A percentile compares a stretch with the other conserved stretches of the same genome.
These are phyloP conservation scores for Ibycter americanus DNA, from an alignment of 2,797 vertebrate genomes.

Conservation along the genomic window DNA sequence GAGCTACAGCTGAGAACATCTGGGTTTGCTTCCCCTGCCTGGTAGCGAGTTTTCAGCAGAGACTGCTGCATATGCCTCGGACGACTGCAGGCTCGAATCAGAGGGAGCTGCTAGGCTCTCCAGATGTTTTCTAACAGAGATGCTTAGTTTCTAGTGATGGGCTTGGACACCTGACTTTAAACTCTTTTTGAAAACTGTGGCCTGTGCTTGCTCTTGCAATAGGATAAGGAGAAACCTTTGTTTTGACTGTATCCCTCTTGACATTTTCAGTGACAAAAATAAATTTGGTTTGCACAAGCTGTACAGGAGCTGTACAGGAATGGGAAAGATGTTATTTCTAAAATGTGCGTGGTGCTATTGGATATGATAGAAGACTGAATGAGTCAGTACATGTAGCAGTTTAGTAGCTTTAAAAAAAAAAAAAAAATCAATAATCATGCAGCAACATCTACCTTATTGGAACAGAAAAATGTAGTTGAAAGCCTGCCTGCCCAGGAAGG, in stretches of 20 bases:
- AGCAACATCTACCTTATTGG: neutral
- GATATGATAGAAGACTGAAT: slow-evolving; percentile 68
- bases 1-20: neutral
- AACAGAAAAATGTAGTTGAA: neutral
- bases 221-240: neutral
- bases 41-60: rapidly evolving
- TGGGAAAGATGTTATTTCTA: slow-evolving; percentile 53
- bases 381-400: slow-evolving; percentile 60
- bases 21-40: neutral
- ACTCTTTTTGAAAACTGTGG: neutral
- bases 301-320: slow-evolving; percentile 66
- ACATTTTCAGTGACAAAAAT: slow-evolving; percentile 69
- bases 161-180: neutral
- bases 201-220: neutral
- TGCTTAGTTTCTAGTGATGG: neutral
- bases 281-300: slow-evolving; percentile 73
- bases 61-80: neutral
- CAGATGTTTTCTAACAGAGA: neutral
- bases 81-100: too few relatives aligned
- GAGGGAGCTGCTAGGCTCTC: neutral
- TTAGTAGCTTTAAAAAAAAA: slow-evolving; percentile 57
- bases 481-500: neutral
- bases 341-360: slow-evolving; percentile 55
- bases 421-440: slow-evolving; percentile 28
- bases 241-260: slow-evolving; percentile 37